These are phyloP conservation scores for Stegophylla sp. DNA, from an alignment of 2,888 invertebrate genomes.

Conservation along the genomic window DNA sequence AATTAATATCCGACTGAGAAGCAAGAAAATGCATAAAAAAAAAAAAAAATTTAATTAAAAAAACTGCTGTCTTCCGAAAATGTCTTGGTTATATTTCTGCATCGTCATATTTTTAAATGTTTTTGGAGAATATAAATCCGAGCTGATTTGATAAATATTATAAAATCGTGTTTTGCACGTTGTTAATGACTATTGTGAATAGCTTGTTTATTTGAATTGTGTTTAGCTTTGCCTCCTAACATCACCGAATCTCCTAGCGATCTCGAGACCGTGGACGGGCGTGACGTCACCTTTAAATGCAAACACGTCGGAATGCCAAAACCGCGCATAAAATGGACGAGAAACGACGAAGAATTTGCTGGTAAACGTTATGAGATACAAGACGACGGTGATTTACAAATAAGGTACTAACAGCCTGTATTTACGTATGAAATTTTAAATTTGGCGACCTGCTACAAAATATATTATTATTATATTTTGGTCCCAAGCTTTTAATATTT, in stretches of 20 bases:
- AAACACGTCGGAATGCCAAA: constrained; percentile 95
- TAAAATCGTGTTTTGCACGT: neutral
- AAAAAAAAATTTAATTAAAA: too few species aligned
- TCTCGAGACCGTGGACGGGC: constrained; percentile 82
- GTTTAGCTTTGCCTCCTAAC: constrained; percentile 83
- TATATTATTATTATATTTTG: neutral
- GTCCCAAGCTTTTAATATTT: neutral
- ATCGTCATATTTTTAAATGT: too few species aligned
- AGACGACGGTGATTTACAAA: constrained; percentile 81
- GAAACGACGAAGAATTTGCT: constrained; percentile 81
- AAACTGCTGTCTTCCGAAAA: too few species aligned
- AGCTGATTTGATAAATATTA: neutral
- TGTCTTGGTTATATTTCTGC: too few species aligned
- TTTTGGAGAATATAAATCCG: too few species aligned
- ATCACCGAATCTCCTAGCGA: constrained; percentile 84
- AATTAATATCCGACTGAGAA: too few species aligned
- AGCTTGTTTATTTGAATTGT: too few species aligned
- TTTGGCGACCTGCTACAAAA: too few species aligned
- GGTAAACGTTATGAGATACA: constrained; percentile 86
- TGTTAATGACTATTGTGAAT: too few species aligned
- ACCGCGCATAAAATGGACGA: constrained; percentile 90
- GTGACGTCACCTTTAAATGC: constrained; percentile 82
- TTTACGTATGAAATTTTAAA: too few species aligned
- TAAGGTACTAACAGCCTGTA: too few species aligned
- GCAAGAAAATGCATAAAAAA: too few species aligned